A percentile compares a stretch with the other conserved stretches of the same genome.
Conservation (phyloP, 2,113 vertebrate genomes). For the Xerus inauris region DNA sequence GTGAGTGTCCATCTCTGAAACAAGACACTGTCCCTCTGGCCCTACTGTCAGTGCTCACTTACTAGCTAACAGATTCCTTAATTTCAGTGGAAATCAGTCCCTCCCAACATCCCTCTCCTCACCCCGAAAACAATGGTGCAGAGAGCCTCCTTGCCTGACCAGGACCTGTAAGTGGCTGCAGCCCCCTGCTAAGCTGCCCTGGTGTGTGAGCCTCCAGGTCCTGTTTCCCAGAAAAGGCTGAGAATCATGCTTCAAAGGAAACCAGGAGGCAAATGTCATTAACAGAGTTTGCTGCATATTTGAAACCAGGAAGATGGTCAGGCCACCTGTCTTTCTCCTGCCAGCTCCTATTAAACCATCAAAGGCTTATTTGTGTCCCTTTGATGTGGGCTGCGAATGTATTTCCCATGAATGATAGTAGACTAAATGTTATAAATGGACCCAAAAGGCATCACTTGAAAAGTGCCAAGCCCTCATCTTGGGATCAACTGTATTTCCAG, state of each 20-base stretch:
- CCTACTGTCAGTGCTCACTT: not conserved
- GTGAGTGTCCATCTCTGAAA: not conserved
- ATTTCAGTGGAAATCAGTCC: not conserved
- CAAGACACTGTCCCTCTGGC: fast-evolving
- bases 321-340: constrained; percentile 83
- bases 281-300: constrained; percentile 64
- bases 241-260: constrained; percentile 60
- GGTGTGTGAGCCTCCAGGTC: not conserved
- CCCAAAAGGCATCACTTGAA: constrained; percentile 83
- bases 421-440: constrained; percentile 85
- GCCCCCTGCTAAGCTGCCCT: not conserved
- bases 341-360: constrained; percentile 84
- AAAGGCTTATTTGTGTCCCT: constrained; percentile 85
- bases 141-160: not conserved
- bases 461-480: constrained; percentile 43
- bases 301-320: constrained; percentile 79
- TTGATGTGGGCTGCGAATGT: constrained; percentile 84
- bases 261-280: constrained; percentile 26
- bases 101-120: fast-evolving
- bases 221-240: constrained; percentile 37
- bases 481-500: constrained; percentile 66
- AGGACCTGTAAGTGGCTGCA: not conserved
- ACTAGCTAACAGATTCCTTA: not conserved
- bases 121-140: not conserved
- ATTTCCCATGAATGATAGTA: constrained; percentile 79